Conservation (phyloP, 2,888 invertebrate genomes). For the Drosophila merina region DNA sequence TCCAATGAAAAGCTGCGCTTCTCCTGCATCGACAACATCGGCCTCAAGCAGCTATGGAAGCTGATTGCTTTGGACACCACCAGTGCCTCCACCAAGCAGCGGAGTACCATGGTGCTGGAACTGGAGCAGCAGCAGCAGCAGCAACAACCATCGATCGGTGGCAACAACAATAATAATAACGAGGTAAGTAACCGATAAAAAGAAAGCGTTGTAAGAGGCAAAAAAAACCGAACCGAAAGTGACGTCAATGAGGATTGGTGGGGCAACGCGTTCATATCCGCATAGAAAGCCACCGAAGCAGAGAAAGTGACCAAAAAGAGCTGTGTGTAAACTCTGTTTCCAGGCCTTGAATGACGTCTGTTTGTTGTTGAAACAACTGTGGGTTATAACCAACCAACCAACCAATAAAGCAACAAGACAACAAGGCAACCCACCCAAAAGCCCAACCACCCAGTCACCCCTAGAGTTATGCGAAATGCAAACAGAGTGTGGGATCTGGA, state of each 20-base stretch:
- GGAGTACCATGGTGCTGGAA: conserved; percentile 39
- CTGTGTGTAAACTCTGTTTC: conserved; percentile 2
- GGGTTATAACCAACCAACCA: conserved; percentile 31
- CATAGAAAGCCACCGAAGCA: conserved; percentile 66
- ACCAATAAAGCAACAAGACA: background rate
- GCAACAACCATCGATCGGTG: conserved; percentile 41
- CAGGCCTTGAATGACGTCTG: conserved; percentile 35
- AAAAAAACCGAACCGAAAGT: conserved; percentile 19
- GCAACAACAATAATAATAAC: conserved; percentile 54
- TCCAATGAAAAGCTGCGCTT: conserved; percentile 83
- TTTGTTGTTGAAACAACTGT: conserved; percentile 69
- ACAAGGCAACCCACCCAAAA: background rate
- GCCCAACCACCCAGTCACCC: conserved; percentile 29
- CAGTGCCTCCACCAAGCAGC: conserved; percentile 38
- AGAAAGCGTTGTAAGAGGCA: conserved; percentile 51
- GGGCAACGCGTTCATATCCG: conserved; percentile 64
- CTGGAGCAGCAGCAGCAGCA: conserved; percentile 49
- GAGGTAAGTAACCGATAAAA: conserved; percentile 71
- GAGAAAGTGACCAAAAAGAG: conserved; percentile 64
- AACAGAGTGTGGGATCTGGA: conserved; percentile 34
- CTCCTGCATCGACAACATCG: conserved; percentile 83
- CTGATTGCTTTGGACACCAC: conserved; percentile 82
- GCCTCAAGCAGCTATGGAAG: conserved; percentile 83
- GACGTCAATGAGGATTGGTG: conserved; percentile 66
- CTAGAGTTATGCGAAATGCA: conserved; percentile 25